These are phyloP conservation scores for Mugil cephalus DNA, from an alignment of 2,113 vertebrate genomes.

Conservation along the genomic window DNA sequence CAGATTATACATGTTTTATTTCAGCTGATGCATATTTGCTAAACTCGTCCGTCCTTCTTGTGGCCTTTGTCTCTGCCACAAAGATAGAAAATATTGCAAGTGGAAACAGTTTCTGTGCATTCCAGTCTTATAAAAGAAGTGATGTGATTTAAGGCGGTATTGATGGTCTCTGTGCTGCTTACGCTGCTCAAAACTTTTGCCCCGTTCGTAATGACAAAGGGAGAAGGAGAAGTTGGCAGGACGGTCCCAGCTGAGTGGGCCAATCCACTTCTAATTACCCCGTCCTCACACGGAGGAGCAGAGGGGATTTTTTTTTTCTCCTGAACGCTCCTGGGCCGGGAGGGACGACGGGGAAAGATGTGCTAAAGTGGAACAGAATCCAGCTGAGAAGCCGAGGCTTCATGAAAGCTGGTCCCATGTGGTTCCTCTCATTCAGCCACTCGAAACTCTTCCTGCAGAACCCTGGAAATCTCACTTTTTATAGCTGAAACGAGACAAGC, in stretches of 20 bases:
- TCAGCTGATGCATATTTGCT: constrained; percentile 1
- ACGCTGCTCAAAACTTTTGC: constrained; percentile 46
- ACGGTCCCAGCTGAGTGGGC: constrained; percentile 57
- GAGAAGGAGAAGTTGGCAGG: constrained; percentile 43
- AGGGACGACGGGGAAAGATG: constrained; percentile 46
- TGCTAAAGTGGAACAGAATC: constrained; percentile 65
- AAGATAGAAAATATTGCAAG: neutral
- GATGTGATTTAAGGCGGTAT: constrained; percentile 9
- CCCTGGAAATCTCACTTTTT: constrained; percentile 56
- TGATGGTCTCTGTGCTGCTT: constrained; percentile 28
- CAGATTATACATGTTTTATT: neutral
- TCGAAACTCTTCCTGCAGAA: constrained; percentile 56
- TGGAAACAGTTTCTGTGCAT: constrained; percentile 2
- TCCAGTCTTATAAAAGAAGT: neutral
- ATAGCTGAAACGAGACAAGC: constrained; percentile 48
- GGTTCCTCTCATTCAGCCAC: constrained; percentile 56
- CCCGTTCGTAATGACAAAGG: constrained; percentile 15
- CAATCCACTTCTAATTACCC: constrained; percentile 61
- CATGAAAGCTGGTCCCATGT: constrained; percentile 63
- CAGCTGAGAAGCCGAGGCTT: constrained; percentile 54
- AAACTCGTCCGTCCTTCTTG: neutral
- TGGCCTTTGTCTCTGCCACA: neutral
- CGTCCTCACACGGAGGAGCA: constrained; percentile 38
- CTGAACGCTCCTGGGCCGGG: constrained; percentile 56
- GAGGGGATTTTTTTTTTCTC: constrained; percentile 40